These are phyloP conservation scores for Loxodonta africana DNA, from an alignment of 2,113 vertebrate species.

Conservation along the genomic window DNA sequence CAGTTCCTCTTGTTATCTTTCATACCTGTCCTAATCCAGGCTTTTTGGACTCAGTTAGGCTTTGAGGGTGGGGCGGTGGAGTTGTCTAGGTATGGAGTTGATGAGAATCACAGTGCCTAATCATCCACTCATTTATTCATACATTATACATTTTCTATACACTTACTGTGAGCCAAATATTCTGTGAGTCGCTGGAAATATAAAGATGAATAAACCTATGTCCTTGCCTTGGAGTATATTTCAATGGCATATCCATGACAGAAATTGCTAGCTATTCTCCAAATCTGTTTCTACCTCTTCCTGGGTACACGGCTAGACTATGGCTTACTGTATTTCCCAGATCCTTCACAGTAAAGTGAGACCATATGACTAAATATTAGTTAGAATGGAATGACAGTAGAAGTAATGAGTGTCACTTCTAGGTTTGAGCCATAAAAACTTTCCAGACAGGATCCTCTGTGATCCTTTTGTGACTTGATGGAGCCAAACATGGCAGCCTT, in stretches of 20 bases:
- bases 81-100: neutral
- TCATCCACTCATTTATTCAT: neutral
- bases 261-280: neutral
- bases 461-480: neutral
- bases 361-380: neutral
- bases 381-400: neutral
- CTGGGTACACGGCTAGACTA: neutral
- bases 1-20: neutral
- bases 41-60: neutral
- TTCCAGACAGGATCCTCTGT: neutral
- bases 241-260: neutral
- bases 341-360: neutral
- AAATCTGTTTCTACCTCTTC: neutral
- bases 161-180: neutral
- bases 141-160: neutral
- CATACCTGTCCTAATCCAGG: neutral
- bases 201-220: neutral
- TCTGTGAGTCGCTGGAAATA: neutral
- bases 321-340: neutral
- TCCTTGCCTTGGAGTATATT: neutral
- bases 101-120: neutral
- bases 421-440: neutral
- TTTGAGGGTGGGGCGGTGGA: neutral
- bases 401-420: neutral
- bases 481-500: neutral